Evolutionary conservation across 2,113 vertebrate species (phyloP).

Genomic region (Peromyscus leucopus): DNA sequence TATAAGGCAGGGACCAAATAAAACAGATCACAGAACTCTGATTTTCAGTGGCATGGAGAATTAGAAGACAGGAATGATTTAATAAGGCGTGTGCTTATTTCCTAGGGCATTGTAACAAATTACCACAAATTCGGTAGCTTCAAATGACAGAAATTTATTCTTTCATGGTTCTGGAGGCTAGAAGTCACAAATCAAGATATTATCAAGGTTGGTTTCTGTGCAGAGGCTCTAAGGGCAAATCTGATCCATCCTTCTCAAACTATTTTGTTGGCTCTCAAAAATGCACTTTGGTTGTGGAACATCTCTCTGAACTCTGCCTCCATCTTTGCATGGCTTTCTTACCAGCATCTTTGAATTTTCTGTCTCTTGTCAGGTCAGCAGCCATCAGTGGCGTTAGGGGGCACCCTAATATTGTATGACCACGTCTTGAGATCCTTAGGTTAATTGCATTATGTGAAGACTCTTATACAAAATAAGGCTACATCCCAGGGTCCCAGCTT

Average conservation of each 20-base stretch:
- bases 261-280: background rate
- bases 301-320: background rate
- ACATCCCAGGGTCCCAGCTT: background rate
- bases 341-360: background rate
- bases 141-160: constrained; percentile 26
- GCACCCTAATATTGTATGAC: background rate
- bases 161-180: background rate
- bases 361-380: background rate
- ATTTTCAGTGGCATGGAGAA: constrained; percentile 14
- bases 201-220: background rate
- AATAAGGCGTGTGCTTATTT: constrained; percentile 33
- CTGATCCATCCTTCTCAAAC: background rate
- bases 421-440: background rate
- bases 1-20: background rate
- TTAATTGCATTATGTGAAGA: background rate
- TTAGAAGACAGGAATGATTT: constrained; percentile 47
- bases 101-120: constrained; percentile 2
- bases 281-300: background rate
- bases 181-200: constrained; percentile 15
- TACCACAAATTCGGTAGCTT: background rate
- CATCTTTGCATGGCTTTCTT: background rate
- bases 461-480: background rate
- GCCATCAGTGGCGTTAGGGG: background rate
- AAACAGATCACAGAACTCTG: background rate
- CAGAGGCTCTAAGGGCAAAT: background rate